Evolutionary conservation across 2,797 vertebrate genomes (phyloP).

Genomic region (Melanotaenia boesemani): DNA sequence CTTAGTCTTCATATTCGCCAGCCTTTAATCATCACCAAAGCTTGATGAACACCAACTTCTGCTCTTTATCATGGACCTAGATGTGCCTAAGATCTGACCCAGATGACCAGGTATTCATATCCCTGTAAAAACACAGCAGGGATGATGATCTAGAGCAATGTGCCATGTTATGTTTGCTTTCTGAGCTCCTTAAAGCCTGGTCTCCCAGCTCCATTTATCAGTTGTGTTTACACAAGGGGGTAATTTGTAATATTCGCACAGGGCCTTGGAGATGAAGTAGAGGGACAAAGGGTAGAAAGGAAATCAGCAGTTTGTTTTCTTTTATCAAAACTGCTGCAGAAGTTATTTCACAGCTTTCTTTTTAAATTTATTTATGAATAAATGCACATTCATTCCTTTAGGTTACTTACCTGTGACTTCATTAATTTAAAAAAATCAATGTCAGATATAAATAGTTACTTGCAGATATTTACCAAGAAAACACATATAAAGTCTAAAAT

Average conservation of each 20-base stretch:
- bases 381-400: not conserved
- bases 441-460: not conserved
- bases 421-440: not conserved
- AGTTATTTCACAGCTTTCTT: slow-evolving; percentile 8
- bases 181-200: slow-evolving; percentile 61
- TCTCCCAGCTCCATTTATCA: slow-evolving; percentile 69
- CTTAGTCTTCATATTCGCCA: not conserved
- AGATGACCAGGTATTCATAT: slow-evolving; percentile 50
- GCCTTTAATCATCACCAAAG: not conserved
- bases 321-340: slow-evolving; percentile 42
- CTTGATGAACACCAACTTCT: not conserved
- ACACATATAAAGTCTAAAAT: no score
- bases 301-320: slow-evolving; percentile 49
- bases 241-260: slow-evolving; percentile 74
- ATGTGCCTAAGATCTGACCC: slow-evolving; percentile 57
- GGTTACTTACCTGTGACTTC: not conserved
- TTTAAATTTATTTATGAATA: not conserved
- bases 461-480: no score
- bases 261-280: slow-evolving; percentile 55
- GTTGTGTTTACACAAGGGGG: slow-evolving; percentile 73
- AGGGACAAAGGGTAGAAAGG: slow-evolving; percentile 54
- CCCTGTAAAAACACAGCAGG: slow-evolving; percentile 66
- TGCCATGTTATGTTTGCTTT: slow-evolving; percentile 73
- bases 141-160: slow-evolving; percentile 57
- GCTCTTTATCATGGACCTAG: slow-evolving; percentile 3